These are phyloP conservation scores for Polydesmus complanatus DNA, from an alignment of 2,888 invertebrate genomes.

Conservation along the genomic window DNA sequence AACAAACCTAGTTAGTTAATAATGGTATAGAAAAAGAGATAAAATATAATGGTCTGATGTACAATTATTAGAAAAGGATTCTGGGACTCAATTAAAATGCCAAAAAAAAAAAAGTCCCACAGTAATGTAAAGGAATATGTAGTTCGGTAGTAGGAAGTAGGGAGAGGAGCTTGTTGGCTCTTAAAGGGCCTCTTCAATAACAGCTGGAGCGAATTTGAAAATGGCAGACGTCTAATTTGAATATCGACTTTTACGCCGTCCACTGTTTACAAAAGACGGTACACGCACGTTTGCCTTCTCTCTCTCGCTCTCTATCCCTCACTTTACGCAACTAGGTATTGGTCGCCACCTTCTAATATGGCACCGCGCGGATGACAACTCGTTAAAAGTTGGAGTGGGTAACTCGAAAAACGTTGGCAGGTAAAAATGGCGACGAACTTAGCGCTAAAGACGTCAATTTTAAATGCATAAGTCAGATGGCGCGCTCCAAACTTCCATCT, in stretches of 20 bases:
- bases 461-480: background rate
- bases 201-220: background rate
- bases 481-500: background rate
- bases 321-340: no score
- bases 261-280: background rate
- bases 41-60: no score
- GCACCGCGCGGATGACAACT: background rate
- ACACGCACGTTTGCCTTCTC: no score
- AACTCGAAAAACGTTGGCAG: background rate
- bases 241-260: background rate
- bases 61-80: no score
- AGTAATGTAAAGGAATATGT: no score
- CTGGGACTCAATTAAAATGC: no score
- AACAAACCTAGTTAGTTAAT: no score
- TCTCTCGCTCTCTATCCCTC: no score
- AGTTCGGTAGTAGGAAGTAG: no score
- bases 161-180: background rate
- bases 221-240: background rate
- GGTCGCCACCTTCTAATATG: background rate
- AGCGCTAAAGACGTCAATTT: background rate
- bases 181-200: background rate
- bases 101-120: no score
- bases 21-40: no score
- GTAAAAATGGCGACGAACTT: background rate
- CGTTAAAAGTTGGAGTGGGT: background rate